Conservation (phyloP, 2,797 vertebrate species). For the Pagetopsis macropterus region DNA sequence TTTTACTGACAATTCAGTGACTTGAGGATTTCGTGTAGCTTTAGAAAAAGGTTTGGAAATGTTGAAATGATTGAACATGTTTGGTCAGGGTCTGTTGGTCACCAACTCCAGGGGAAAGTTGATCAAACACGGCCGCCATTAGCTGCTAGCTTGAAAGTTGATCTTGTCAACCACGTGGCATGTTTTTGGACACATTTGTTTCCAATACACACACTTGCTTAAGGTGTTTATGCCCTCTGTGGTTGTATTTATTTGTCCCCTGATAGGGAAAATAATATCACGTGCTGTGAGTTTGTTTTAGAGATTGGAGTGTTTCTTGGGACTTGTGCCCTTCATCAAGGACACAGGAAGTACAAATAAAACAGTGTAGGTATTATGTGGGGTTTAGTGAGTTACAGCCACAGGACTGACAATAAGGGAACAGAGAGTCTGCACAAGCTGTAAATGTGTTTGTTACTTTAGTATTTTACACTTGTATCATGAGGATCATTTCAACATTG, state of each 20-base stretch:
- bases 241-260: slow-evolving; percentile 54
- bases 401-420: neutral
- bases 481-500: neutral
- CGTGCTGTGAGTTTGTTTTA: slow-evolving; percentile 49
- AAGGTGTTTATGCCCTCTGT: slow-evolving; percentile 45
- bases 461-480: neutral
- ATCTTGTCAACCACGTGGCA: slow-evolving; percentile 42
- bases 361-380: neutral
- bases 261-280: slow-evolving; percentile 47
- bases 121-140: too few species aligned
- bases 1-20: slow-evolving; percentile 41
- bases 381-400: slow-evolving; percentile 1
- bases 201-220: slow-evolving; percentile 53
- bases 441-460: neutral
- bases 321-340: slow-evolving; percentile 53
- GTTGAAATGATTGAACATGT: slow-evolving; percentile 20
- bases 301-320: slow-evolving; percentile 49
- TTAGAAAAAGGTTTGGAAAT: slow-evolving; percentile 40
- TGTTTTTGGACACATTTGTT: slow-evolving; percentile 51
- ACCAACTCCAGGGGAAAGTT: neutral
- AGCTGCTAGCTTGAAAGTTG: slow-evolving; percentile 18
- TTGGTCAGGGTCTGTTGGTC: slow-evolving; percentile 38
- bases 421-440: neutral
- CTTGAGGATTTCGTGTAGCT: slow-evolving; percentile 41
- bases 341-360: slow-evolving; percentile 29